Evolutionary conservation across 2,113 vertebrate species (phyloP).

Genomic region (Probosciger aterrimus): DNA sequence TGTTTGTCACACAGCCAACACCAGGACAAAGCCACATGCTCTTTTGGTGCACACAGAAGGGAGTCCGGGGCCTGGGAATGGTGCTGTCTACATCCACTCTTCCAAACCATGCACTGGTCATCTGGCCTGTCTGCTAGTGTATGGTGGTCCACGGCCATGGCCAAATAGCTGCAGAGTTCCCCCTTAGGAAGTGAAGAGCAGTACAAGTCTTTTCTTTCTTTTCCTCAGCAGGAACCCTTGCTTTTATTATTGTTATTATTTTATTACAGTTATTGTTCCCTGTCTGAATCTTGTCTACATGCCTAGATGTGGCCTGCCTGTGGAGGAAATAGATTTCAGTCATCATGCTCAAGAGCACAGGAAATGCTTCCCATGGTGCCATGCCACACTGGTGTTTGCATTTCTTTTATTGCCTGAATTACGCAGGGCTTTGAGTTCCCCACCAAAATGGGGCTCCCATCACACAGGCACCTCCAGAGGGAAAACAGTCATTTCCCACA

Average conservation of each 20-base stretch:
- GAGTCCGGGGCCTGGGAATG: neutral
- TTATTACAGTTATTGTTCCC: neutral
- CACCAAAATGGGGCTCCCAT: neutral
- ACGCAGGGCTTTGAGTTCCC: neutral
- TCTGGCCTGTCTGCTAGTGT: neutral
- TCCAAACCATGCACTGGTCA: neutral
- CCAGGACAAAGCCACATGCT: neutral
- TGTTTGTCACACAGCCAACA: neutral
- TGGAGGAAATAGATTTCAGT: constrained; percentile 16
- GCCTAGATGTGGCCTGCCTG: neutral
- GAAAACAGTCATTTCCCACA: neutral
- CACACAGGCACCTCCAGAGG: neutral
- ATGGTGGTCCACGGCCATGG: neutral
- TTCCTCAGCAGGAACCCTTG: neutral
- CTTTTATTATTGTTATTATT: neutral
- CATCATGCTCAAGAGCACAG: neutral
- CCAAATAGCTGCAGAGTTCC: neutral
- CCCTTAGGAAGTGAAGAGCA: neutral
- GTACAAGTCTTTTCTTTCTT: neutral
- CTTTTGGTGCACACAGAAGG: neutral
- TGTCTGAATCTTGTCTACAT: neutral
- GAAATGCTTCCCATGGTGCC: constrained; percentile 4
- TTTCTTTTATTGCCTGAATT: neutral
- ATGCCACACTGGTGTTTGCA: neutral
- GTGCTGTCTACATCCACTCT: neutral